A percentile compares a stretch with the other conserved stretches of the same genome.
phyloP scores from a whole-genome alignment of 2,797 vertebrate genomes.

The Paguma larvata region DNA sequence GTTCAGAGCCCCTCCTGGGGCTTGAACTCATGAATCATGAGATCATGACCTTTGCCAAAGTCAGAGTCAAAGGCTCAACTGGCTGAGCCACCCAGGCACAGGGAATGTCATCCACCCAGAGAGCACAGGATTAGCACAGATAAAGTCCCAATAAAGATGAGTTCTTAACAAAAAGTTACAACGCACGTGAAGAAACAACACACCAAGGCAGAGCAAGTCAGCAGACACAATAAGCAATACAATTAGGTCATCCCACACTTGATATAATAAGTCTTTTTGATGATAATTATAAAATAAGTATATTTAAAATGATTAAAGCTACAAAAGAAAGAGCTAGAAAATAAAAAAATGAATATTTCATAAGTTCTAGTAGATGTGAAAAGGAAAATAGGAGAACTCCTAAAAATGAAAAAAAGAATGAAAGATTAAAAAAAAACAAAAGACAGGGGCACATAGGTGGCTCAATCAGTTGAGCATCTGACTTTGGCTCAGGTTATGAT shows the following conservation, averaged over 20 bases:
- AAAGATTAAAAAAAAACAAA: neutral
- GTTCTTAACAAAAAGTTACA: neutral
- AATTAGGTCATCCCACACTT: neutral
- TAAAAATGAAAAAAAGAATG: neutral
- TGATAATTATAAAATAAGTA: conserved; percentile 1
- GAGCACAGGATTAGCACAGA: neutral
- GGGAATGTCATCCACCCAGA: neutral
- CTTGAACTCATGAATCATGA: too few relatives aligned
- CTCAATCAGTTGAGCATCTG: too few relatives aligned
- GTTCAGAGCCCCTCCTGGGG: too few relatives aligned
- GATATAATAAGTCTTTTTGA: neutral
- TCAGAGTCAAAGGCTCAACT: too few relatives aligned
- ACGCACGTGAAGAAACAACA: neutral
- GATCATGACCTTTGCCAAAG: too few relatives aligned
- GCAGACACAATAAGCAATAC: neutral
- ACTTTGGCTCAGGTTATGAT: too few relatives aligned
- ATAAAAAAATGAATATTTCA: neutral
- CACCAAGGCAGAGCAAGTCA: neutral
- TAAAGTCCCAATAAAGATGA: neutral
- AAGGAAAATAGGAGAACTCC: neutral
- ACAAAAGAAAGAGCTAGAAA: neutral
- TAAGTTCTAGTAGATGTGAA: neutral
- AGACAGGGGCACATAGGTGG: too few relatives aligned
- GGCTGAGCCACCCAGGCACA: neutral
- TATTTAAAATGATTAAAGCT: neutral